phyloP scores from a whole-genome alignment of 2,888 invertebrate species.

The Clunio marinus region DNA sequence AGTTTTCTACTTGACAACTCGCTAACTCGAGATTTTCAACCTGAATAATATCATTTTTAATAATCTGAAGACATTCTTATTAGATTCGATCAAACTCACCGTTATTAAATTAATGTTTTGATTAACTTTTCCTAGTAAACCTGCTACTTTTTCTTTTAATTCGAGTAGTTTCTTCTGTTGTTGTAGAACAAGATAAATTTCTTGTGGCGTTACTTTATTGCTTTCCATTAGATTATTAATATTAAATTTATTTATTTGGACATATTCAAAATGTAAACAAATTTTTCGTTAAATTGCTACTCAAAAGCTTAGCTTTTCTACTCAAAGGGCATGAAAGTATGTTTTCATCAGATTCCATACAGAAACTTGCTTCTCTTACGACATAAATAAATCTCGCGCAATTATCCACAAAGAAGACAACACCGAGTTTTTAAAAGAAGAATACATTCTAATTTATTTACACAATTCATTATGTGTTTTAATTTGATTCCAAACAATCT shows the following conservation, averaged over 20 bases:
- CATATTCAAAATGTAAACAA: no score
- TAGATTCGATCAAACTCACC: neutral
- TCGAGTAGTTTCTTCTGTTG: constrained; percentile 8
- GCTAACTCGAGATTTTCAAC: constrained; percentile 28
- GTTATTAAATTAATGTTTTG: constrained; percentile 10
- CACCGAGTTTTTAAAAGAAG: neutral
- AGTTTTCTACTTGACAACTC: neutral
- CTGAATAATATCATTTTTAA: constrained; percentile 3
- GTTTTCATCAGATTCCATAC: no score
- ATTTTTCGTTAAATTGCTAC: no score
- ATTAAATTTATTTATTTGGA: no score
- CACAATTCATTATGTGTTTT: constrained; percentile 14
- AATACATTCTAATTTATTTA: neutral
- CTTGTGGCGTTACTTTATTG: no score
- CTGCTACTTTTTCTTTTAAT: neutral
- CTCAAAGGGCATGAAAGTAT: no score
- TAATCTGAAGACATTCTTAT: no score
- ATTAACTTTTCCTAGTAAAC: neutral
- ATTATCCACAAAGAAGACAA: no score
- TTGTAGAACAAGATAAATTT: constrained; percentile 16
- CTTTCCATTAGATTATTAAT: no score
- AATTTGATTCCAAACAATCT: neutral
- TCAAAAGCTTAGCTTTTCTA: no score
- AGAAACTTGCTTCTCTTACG: no score
- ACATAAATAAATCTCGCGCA: no score